phyloP scores from a whole-genome alignment of 2,888 invertebrate genomes.

The Dimorphilus gyrociliatus region DNA sequence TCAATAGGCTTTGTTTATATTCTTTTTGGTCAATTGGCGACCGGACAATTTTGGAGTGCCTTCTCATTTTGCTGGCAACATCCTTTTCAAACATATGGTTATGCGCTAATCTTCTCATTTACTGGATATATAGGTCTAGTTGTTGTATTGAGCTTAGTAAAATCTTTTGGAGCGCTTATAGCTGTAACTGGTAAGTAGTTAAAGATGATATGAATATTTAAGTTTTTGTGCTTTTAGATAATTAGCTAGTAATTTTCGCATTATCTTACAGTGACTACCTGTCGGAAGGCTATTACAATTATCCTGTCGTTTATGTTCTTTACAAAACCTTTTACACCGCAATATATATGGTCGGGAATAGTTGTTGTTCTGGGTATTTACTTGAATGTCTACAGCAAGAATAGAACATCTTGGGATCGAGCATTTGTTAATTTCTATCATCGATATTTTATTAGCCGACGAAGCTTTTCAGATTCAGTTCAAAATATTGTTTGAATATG shows the following conservation, averaged over 20 bases:
- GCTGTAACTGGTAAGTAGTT: conserved; percentile 54
- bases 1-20: conserved; percentile 69
- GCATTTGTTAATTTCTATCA: too few relatives aligned
- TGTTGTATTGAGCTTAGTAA: conserved; percentile 72
- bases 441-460: too few relatives aligned
- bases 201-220: background rate
- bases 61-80: conserved; percentile 51
- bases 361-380: conserved; percentile 78
- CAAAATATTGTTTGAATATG: too few relatives aligned
- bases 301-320: conserved; percentile 80
- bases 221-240: conserved; percentile 1
- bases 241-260: background rate
- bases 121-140: conserved; percentile 84
- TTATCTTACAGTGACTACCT: conserved; percentile 44
- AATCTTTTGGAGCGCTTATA: conserved; percentile 71
- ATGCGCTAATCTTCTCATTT: conserved; percentile 65
- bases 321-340: conserved; percentile 76
- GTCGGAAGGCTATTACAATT: conserved; percentile 69
- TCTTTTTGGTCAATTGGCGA: conserved; percentile 51
- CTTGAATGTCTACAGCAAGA: conserved; percentile 76
- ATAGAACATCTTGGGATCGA: conserved; percentile 24
- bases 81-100: conserved; percentile 58
- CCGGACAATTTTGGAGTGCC: conserved; percentile 58
- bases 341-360: conserved; percentile 79
- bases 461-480: too few relatives aligned